phyloP scores from a whole-genome alignment of 2,888 invertebrate genomes.

The Eupithecia tripunctaria region DNA sequence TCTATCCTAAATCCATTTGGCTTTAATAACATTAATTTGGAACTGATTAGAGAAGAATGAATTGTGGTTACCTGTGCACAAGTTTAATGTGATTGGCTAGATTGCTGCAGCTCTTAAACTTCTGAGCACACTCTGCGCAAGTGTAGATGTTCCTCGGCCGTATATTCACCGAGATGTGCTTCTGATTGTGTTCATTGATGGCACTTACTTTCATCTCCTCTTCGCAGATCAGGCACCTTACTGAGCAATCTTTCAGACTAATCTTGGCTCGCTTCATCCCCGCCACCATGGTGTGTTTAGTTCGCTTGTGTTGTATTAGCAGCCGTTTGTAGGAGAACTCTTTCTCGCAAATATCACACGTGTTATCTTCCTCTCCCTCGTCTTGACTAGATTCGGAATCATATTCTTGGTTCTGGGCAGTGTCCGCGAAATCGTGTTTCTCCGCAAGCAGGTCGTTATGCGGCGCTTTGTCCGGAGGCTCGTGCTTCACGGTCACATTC shows the following conservation, averaged over 20 bases:
- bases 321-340: conserved; percentile 76
- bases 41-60: neutral
- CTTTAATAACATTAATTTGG: neutral
- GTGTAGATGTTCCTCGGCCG: conserved; percentile 78
- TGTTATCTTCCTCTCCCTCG: conserved; percentile 74
- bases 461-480: conserved; percentile 61
- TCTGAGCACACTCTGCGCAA: conserved; percentile 72
- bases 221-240: conserved; percentile 77
- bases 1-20: neutral
- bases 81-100: conserved; percentile 76
- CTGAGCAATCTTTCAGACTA: conserved; percentile 73
- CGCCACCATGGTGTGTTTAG: conserved; percentile 76
- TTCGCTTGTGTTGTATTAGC: conserved; percentile 73
- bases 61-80: conserved; percentile 60
- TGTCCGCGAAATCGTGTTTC: conserved; percentile 36
- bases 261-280: conserved; percentile 75
- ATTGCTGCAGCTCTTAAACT: conserved; percentile 73
- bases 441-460: conserved; percentile 53
- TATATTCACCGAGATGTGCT: conserved; percentile 70
- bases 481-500: conserved; percentile 59
- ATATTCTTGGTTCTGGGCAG: conserved; percentile 42
- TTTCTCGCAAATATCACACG: conserved; percentile 80
- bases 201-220: conserved; percentile 75
- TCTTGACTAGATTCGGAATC: conserved; percentile 75
- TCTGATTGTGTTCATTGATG: conserved; percentile 77